phyloP scores from a whole-genome alignment of 2,797 vertebrate species.

The Protonibea diacanthus region DNA sequence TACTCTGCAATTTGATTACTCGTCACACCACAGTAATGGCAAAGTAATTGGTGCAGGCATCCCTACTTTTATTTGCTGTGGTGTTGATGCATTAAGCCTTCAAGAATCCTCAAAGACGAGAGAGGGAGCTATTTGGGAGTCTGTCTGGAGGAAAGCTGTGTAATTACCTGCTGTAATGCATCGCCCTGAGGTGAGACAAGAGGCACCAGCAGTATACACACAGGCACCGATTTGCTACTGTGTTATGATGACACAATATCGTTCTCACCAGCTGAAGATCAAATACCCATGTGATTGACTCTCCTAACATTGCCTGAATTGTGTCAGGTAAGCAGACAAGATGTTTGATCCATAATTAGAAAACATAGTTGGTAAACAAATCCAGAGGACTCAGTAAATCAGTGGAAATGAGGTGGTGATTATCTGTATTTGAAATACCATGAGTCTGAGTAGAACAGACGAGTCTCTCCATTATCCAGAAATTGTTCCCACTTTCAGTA shows the following conservation, averaged over 20 bases:
- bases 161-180: conserved; percentile 83
- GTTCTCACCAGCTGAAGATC: conserved; percentile 51
- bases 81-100: conserved; percentile 74
- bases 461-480: background rate
- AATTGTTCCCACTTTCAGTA: background rate
- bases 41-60: conserved; percentile 72
- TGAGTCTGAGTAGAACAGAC: background rate
- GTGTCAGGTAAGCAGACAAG: conserved; percentile 25
- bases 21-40: conserved; percentile 54
- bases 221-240: conserved; percentile 62
- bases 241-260: conserved; percentile 69
- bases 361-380: conserved; percentile 37
- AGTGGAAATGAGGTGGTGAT: conserved; percentile 12
- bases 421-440: conserved; percentile 24
- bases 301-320: conserved; percentile 14
- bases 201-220: conserved; percentile 63
- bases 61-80: conserved; percentile 73
- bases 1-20: conserved; percentile 55
- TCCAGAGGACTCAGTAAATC: conserved; percentile 17
- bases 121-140: conserved; percentile 69
- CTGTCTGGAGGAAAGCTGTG: conserved; percentile 74
- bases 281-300: conserved; percentile 53
- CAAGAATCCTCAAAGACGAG: conserved; percentile 58
- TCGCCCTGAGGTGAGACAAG: conserved; percentile 71
- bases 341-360: conserved; percentile 44